Percentiles rank a stretch among this genome's conserved stretches.
Conservation (phyloP, 2,797 vertebrate genomes). For the Eupleurogrammus muticus region DNA sequence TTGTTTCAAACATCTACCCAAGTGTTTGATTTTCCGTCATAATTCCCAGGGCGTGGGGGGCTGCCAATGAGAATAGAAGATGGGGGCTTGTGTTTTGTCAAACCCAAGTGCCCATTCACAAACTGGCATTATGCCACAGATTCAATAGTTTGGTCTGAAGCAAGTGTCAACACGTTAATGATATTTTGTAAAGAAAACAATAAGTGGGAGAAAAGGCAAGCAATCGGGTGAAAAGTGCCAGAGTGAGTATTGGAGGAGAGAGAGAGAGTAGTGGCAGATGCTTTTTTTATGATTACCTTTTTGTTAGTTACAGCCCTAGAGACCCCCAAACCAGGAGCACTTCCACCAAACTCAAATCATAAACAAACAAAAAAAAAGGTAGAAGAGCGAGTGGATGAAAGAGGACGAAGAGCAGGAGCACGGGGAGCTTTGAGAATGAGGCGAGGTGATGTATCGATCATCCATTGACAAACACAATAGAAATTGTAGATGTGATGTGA, state of each 20-base stretch:
- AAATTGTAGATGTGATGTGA: conserved; percentile 93
- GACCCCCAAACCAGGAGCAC: conserved; percentile 52
- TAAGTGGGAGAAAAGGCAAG: conserved; percentile 39
- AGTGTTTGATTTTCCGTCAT: conserved; percentile 64
- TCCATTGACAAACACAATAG: conserved; percentile 94
- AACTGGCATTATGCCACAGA: conserved; percentile 55
- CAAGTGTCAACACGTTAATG: conserved; percentile 61
- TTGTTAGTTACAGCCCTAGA: conserved; percentile 70
- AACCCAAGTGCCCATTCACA: conserved; percentile 55
- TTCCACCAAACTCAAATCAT: conserved; percentile 72
- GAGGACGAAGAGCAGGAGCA: conserved; percentile 64
- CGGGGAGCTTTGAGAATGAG: conserved; percentile 85
- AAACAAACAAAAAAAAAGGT: conserved; percentile 77
- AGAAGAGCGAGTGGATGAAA: conserved; percentile 68
- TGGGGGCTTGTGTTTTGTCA: conserved; percentile 64
- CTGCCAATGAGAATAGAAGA: conserved; percentile 59
- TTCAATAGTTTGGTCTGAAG: conserved; percentile 55
- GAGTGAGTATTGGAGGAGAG: conserved; percentile 40
- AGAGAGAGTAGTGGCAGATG: conserved; percentile 59
- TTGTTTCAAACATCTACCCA: conserved; percentile 58
- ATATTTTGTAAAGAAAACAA: conserved; percentile 61
- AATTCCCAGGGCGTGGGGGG: conserved; percentile 42
- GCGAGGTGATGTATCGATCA: conserved; percentile 91
- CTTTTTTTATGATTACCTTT: conserved; percentile 76
- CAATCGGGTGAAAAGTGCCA: conserved; percentile 41